Evolutionary conservation across 2,797 vertebrate species (phyloP), one percentile per base, ranked within the genome.

Genomic region (Thaleichthys pacificus): DNA sequence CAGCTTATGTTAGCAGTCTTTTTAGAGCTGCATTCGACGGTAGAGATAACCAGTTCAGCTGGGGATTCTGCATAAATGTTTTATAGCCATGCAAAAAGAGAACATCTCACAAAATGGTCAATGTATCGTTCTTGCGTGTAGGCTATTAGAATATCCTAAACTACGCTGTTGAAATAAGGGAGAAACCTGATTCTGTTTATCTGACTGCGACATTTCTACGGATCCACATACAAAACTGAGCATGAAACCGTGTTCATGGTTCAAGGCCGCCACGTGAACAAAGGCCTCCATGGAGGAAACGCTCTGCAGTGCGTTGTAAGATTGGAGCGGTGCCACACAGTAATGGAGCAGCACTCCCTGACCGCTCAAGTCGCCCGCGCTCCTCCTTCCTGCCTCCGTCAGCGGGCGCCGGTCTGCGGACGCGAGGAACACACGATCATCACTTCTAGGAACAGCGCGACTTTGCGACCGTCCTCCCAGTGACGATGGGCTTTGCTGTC

Each of bases 331-430:
- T 74, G 87, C 88, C 88, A 89, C 66, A 79, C 5, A 49, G 86
- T 89, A 86, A 87, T 89, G 87, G 86, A 89, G 84, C 80, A 81
- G 81, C 80, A 84, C 79, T 84, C 84, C 79, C 80, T 84, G 85
- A 86, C 72, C 79, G 54, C 69, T 81, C 61, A 54, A 76, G 62
- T 75, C 70, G 35, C 81, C 81, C 80, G 75, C 83, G 84, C 74
- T 79, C 86, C 89, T 86, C 86, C 80, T 82, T 85, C 76, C 76
- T 84, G 83, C 87, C 77, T 79, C 84, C 86, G 88, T 91, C 89
- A 90, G 88, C 85, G 83, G 78, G 84, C 66, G 72, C 66, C 70
- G 69, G 80, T 47, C 66, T 5, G 67, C 75, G 68, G 80, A 79
- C 62, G 4, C 79, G 61, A 75, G 77, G 66, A 14, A 72, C 77